Base-by-base conservation (phyloP, 1,140 invertebrate genomes). In the Drosophila littoralis region DNA sequence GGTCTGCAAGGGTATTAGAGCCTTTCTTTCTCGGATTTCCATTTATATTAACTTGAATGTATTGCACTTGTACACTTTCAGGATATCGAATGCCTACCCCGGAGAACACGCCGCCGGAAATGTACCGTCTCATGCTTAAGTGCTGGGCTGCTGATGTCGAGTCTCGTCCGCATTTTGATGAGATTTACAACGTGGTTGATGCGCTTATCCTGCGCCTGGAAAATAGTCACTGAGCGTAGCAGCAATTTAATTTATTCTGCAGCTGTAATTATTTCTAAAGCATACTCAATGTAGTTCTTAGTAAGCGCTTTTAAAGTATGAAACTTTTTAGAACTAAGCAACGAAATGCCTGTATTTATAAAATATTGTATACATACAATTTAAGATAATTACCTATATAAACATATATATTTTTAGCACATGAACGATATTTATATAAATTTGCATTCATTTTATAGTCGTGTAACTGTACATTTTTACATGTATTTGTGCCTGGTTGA, bases 121-220 rank as follows among this genome's bases (percentile, higher is more conserved):
- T 98, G 92, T 98, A 99, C 92, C 94, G 96, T 67, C 93, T 99
- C 57, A 98, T 99, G 98, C 92, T 97, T 43, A 94, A 96, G 71
- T 99, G 97, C 89, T 99, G 98, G 98, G 96, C 98, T 88, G 97
- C 98, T 85, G 95, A 98, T 77, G 96, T 98, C 2, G 97, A 98
- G 74, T 96, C 96, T 82, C 94, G 98, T 76, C 98, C 97, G 8
- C 97, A 98, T 92, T 99, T 99, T 93, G 95, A 96, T 91, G 96
- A 97, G 92, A 97, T 99, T 83, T 96, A 95, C 91, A 92, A 92
- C 55, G 91, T 92, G 32, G 91, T 92, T 13, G 91, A 92, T 77
- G 91, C 91, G 58, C 78, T 92, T 8, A 92, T 92, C 38, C 57
- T 92, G 52, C 91, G 91, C 40, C 81, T 91, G 60, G 88, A 92